phyloP scores from a whole-genome alignment of 2,797 vertebrate species.

The Sebastes steindachneri region DNA sequence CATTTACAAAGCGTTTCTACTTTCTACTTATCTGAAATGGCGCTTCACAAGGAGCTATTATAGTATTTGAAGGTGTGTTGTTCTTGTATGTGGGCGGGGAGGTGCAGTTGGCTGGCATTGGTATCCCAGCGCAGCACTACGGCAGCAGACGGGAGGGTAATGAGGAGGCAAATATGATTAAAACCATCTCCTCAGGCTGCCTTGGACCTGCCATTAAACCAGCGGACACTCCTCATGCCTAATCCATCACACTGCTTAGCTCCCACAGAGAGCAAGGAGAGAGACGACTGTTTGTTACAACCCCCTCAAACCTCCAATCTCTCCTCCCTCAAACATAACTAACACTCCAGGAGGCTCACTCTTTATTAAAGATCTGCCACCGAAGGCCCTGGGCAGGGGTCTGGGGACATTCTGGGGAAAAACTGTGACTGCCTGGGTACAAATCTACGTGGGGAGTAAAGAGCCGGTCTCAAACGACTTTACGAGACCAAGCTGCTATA shows the following conservation, averaged over 20 bases:
- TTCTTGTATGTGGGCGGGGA: constrained; percentile 14
- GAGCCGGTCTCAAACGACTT: neutral
- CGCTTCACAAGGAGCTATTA: neutral
- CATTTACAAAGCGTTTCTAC: neutral
- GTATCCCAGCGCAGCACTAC: constrained; percentile 65
- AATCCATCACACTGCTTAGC: constrained; percentile 80
- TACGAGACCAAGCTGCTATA: neutral
- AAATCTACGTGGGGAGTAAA: neutral
- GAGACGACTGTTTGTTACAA: constrained; percentile 61
- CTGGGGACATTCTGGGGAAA: constrained; percentile 15
- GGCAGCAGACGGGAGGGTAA: constrained; percentile 80
- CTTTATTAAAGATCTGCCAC: constrained; percentile 71
- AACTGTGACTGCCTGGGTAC: neutral
- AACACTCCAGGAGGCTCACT: constrained; percentile 60
- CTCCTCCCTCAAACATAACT: constrained; percentile 56
- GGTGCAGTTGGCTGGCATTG: constrained; percentile 43
- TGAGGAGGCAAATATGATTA: constrained; percentile 85
- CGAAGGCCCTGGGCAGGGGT: constrained; percentile 20
- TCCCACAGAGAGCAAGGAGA: constrained; percentile 67
- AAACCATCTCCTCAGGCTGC: constrained; percentile 80
- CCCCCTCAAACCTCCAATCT: constrained; percentile 47
- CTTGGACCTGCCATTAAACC: constrained; percentile 79
- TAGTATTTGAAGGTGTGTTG: constrained; percentile 33
- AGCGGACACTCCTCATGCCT: constrained; percentile 69
- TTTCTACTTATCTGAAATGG: neutral